Evolutionary conservation across 1,140 invertebrate genomes (phyloP).

Genomic region (Halictus rubicundus): DNA sequence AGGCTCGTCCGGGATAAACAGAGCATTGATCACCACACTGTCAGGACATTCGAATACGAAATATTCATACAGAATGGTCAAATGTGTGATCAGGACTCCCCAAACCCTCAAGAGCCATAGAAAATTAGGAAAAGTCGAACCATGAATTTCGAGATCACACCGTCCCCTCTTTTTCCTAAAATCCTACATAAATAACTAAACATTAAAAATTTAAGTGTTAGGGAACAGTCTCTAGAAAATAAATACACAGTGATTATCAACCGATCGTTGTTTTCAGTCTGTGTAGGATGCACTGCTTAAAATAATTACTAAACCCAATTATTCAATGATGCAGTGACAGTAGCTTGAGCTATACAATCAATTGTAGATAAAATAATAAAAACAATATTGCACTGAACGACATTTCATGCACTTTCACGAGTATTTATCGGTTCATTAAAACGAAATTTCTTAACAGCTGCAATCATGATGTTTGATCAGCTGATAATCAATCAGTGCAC

Average conservation of each 20-base stretch:
- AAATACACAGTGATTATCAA: conserved; percentile 52
- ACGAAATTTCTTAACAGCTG: not conserved
- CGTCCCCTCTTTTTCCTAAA: no score
- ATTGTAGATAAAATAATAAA: conserved; percentile 5
- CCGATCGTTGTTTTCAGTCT: conserved; percentile 36
- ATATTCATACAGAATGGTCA: no score
- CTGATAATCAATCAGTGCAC: conserved; percentile 52
- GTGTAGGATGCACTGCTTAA: conserved; percentile 10
- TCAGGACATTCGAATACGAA: no score
- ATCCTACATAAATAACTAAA: conserved; percentile 42
- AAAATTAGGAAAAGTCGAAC: no score
- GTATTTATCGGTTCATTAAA: conserved; percentile 21
- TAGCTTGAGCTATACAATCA: not conserved
- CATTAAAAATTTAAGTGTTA: conserved; percentile 42
- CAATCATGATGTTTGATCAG: conserved; percentile 25
- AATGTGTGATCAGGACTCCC: no score
- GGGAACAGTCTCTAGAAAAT: conserved; percentile 53
- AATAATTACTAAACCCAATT: conserved; percentile 1
- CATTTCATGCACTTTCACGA: not conserved
- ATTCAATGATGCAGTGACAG: not conserved
- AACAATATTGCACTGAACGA: conserved; percentile 21
- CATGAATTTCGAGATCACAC: no score
- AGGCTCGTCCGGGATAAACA: no score
- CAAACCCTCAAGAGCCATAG: no score
- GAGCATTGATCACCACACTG: no score